These are phyloP conservation scores for Sterrhoptilus dennistouni DNA, from an alignment of 2,113 vertebrate species.

Conservation along the genomic window DNA sequence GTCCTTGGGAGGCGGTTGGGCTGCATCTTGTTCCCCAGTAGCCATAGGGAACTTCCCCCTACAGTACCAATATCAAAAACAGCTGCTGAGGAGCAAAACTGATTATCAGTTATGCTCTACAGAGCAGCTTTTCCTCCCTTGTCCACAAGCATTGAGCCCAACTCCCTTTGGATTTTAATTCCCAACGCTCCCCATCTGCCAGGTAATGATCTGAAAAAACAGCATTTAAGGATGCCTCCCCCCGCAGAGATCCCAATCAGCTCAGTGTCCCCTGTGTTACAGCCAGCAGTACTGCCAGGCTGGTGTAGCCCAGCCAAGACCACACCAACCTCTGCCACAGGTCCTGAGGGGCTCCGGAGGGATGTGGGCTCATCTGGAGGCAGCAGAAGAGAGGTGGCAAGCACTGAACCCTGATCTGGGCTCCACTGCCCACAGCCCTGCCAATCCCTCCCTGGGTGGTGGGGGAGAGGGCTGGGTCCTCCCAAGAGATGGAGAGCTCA, in stretches of 20 bases:
- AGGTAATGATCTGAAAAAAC: not conserved
- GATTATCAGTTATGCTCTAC: not conserved
- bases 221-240: not conserved
- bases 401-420: accelerated
- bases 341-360: accelerated
- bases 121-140: not conserved
- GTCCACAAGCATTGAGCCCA: not conserved
- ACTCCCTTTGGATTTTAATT: not conserved
- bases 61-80: accelerated
- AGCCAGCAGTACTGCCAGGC: not conserved
- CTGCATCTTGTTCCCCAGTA: not conserved
- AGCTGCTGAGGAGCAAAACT: not conserved
- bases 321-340: not conserved
- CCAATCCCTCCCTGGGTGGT: not conserved
- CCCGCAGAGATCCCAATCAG: not conserved
- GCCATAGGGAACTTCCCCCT: not conserved
- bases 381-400: not conserved
- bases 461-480: not conserved
- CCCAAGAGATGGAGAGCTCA: not conserved
- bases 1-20: not conserved
- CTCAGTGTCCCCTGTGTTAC: not conserved
- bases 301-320: not conserved
- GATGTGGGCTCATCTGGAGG: not conserved
- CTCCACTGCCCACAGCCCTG: not conserved
- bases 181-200: accelerated